phyloP scores from a whole-genome alignment of 1,140 invertebrate genomes.

The Drosophila tropicalis region DNA sequence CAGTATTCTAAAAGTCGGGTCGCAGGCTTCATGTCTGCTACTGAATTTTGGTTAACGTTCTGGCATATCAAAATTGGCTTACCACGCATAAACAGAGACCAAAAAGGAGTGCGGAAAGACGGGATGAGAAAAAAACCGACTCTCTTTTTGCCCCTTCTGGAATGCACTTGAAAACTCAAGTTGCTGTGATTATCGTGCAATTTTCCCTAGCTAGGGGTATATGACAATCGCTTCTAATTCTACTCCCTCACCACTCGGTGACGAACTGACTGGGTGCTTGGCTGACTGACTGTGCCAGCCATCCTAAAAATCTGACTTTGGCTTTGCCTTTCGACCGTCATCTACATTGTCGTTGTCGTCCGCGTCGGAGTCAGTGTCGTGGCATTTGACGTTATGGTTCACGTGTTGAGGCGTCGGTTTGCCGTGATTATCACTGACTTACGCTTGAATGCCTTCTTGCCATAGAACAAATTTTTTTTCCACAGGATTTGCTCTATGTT shows the following conservation, averaged over 20 bases:
- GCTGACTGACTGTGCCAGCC: background rate
- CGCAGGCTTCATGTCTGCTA: background rate
- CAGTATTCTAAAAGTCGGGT: background rate
- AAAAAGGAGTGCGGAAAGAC: conserved; percentile 6
- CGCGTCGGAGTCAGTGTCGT: conserved; percentile 52
- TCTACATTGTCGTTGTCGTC: conserved; percentile 15
- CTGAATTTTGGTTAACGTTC: conserved; percentile 63
- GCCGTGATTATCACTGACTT: conserved; percentile 76
- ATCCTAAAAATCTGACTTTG: conserved; percentile 15
- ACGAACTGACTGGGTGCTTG: background rate
- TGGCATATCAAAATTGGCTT: conserved; percentile 73
- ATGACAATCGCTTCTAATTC: conserved; percentile 62
- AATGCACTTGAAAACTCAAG: conserved; percentile 75
- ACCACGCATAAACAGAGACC: conserved; percentile 73
- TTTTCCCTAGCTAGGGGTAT: conserved; percentile 49
- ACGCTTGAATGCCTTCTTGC: conserved; percentile 74
- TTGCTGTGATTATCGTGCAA: conserved; percentile 80
- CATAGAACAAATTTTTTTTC: conserved; percentile 37
- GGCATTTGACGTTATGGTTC: conserved; percentile 70
- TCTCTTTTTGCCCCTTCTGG: conserved; percentile 11
- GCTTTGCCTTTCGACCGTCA: conserved; percentile 19
- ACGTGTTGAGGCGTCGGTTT: conserved; percentile 76
- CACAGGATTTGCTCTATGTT: conserved; percentile 1
- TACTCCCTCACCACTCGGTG: background rate
- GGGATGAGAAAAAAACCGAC: background rate